phyloP scores from a whole-genome alignment of 53 echinoderm and acorn worm species.

The Henricia sp. region DNA sequence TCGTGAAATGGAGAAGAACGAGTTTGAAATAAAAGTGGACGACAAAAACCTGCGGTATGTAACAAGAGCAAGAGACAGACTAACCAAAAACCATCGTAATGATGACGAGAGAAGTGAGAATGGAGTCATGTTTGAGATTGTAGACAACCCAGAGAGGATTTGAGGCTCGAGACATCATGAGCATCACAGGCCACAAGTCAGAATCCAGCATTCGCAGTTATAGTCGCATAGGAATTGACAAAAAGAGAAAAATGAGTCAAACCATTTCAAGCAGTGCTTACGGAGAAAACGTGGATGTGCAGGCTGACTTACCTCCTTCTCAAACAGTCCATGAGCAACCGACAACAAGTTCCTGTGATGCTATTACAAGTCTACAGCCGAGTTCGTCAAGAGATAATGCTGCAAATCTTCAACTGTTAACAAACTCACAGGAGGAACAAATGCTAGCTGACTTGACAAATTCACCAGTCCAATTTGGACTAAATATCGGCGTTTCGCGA shows the following conservation, averaged over 20 bases:
- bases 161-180: no score
- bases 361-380: not conserved
- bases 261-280: not conserved
- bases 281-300: not conserved
- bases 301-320: not conserved
- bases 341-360: constrained; percentile 8
- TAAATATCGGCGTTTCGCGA: no score
- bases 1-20: no score
- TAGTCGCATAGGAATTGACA: not conserved
- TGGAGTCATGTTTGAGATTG: no score
- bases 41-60: no score
- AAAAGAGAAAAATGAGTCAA: not conserved
- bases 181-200: no score
- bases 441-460: not conserved
- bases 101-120: no score
- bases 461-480: no score
- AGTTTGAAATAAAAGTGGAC: no score
- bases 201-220: not conserved
- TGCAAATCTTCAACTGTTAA: not conserved
- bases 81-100: no score
- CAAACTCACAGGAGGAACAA: not conserved
- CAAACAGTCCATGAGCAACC: not conserved
- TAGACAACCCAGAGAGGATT: no score
- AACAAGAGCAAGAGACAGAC: no score
- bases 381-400: not conserved